Conservation (phyloP, 2,797 vertebrate species). For the Gorsachius magnificus region DNA sequence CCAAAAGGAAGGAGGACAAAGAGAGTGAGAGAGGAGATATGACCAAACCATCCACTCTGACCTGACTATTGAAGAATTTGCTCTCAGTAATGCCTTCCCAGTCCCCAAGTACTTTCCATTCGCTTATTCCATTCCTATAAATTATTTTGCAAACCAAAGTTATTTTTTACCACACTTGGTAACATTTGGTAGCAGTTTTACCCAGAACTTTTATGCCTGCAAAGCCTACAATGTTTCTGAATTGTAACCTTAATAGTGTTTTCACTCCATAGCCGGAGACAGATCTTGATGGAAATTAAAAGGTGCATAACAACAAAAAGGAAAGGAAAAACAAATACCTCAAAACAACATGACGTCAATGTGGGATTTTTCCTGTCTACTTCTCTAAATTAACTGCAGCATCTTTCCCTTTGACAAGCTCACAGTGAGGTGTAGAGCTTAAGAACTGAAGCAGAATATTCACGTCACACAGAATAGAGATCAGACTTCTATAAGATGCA, state of each 20-base stretch:
- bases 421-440: rapidly evolving
- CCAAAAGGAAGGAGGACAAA: not conserved
- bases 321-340: not conserved
- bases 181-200: not conserved
- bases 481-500: not conserved
- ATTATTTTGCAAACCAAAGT: not conserved
- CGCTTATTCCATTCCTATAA: not conserved
- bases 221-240: not conserved
- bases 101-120: not conserved
- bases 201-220: not conserved
- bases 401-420: not conserved
- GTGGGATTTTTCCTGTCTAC: not conserved
- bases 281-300: not conserved
- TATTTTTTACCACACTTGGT: not conserved
- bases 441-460: not conserved
- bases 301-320: not conserved
- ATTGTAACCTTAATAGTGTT: not conserved
- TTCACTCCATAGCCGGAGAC: not conserved
- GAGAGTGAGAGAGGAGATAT: not conserved
- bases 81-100: not conserved
- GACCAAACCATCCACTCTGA: not conserved
- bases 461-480: not conserved
- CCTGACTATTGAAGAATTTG: not conserved
- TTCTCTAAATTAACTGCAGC: not conserved
- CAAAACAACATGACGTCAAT: rapidly evolving